Conservation (phyloP, 2,797 vertebrate genomes). For the Natrix natrix region DNA sequence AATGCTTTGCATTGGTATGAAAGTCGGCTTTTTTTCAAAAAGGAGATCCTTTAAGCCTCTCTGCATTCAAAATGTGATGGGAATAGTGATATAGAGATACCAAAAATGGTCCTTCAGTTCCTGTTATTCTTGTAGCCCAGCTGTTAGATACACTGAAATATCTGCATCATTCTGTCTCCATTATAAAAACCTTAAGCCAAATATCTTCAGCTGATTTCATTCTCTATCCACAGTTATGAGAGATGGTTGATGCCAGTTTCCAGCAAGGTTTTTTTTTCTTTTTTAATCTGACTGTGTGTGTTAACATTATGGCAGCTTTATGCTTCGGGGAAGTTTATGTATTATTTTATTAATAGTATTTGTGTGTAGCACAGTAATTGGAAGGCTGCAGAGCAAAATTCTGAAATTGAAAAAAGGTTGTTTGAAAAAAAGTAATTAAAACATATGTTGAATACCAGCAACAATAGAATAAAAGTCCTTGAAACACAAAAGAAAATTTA, state of each 20-base stretch:
- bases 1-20: background rate
- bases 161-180: background rate
- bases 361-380: background rate
- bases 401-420: background rate
- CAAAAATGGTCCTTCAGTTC: background rate
- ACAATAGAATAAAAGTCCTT: background rate
- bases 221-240: background rate
- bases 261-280: background rate
- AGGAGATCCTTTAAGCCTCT: background rate
- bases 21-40: background rate
- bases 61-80: background rate
- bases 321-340: background rate
- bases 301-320: background rate
- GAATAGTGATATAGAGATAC: background rate
- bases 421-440: background rate
- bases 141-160: slow-evolving; percentile 5
- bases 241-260: background rate
- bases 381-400: background rate
- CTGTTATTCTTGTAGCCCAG: background rate
- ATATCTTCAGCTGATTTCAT: background rate
- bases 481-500: too few species aligned
- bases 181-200: background rate
- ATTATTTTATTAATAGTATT: background rate
- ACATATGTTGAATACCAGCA: background rate
- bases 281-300: background rate